phyloP scores from a whole-genome alignment of 2,888 invertebrate species.

The Cosmopolites sordidus region DNA sequence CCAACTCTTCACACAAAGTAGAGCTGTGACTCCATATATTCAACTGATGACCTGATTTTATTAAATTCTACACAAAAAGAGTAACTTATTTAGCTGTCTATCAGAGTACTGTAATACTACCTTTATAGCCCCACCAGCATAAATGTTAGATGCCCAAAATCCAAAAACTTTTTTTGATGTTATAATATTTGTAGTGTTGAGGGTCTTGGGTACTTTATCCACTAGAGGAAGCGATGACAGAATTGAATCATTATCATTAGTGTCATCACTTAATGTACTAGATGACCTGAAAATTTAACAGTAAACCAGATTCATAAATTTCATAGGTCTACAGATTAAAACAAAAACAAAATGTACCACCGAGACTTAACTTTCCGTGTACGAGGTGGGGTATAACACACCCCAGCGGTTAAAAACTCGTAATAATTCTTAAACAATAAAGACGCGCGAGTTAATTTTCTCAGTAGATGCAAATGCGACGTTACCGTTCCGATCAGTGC shows the following conservation, averaged over 20 bases:
- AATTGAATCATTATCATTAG: slow-evolving; percentile 1
- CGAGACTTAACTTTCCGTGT: too few relatives aligned
- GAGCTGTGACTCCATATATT: slow-evolving; percentile 88
- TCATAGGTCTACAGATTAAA: too few relatives aligned
- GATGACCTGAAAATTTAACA: not conserved
- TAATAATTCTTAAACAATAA: too few relatives aligned
- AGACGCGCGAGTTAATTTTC: too few relatives aligned
- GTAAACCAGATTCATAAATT: too few relatives aligned
- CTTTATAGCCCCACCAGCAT: slow-evolving; percentile 23
- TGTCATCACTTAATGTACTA: not conserved
- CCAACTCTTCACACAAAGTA: slow-evolving; percentile 22
- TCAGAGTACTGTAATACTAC: slow-evolving; percentile 4
- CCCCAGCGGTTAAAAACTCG: too few relatives aligned
- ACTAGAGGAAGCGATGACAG: not conserved
- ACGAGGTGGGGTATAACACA: too few relatives aligned
- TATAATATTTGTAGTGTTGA: slow-evolving; percentile 16
- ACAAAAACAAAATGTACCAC: too few relatives aligned
- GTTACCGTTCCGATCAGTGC: too few relatives aligned
- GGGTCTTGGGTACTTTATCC: slow-evolving; percentile 1
- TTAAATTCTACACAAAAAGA: slow-evolving; percentile 62
- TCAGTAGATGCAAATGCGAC: too few relatives aligned
- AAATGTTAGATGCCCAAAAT: slow-evolving; percentile 19
- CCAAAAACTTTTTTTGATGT: slow-evolving; percentile 20
- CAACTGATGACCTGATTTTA: slow-evolving; percentile 90
- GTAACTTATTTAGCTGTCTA: not conserved